Evolutionary conservation across 2,888 invertebrate genomes (phyloP).

Genomic region (Seira sanloemensis): DNA sequence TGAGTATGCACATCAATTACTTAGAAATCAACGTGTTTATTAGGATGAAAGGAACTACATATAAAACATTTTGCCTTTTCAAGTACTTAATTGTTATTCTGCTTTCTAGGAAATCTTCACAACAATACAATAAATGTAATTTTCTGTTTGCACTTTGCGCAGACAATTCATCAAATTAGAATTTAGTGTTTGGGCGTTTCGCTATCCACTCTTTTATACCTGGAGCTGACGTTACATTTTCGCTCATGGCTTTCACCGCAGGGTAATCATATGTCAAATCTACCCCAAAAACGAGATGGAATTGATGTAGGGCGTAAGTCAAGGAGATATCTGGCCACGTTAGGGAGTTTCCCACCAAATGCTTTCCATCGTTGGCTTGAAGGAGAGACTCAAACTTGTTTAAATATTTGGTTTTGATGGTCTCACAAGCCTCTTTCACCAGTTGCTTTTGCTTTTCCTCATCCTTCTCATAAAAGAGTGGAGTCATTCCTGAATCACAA

Average conservation of each 20-base stretch:
- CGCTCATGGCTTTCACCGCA: background rate
- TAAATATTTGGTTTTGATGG: conserved; percentile 21
- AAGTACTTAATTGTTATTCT: too few relatives aligned
- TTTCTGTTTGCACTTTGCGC: too few relatives aligned
- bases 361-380: conserved; percentile 34
- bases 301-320: conserved; percentile 74
- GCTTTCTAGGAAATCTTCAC: too few relatives aligned
- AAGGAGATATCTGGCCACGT: conserved; percentile 83
- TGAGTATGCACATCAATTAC: too few relatives aligned
- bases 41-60: too few relatives aligned
- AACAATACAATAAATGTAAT: too few relatives aligned
- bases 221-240: conserved; percentile 74
- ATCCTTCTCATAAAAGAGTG: conserved; percentile 1
- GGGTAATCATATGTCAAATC: conserved; percentile 69
- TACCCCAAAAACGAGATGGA: conserved; percentile 1
- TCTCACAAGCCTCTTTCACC: background rate
- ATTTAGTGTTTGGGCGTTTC: conserved; percentile 79
- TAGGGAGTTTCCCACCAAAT: conserved; percentile 76
- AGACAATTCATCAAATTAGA: too few relatives aligned
- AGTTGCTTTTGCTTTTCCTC: conserved; percentile 26
- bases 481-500: too few relatives aligned
- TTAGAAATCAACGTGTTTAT: too few relatives aligned
- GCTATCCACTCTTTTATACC: conserved; percentile 79
- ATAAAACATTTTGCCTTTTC: too few relatives aligned
- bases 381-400: conserved; percentile 35